Base-by-base conservation (phyloP, 2,888 invertebrate species). In the Allacma fusca region DNA sequence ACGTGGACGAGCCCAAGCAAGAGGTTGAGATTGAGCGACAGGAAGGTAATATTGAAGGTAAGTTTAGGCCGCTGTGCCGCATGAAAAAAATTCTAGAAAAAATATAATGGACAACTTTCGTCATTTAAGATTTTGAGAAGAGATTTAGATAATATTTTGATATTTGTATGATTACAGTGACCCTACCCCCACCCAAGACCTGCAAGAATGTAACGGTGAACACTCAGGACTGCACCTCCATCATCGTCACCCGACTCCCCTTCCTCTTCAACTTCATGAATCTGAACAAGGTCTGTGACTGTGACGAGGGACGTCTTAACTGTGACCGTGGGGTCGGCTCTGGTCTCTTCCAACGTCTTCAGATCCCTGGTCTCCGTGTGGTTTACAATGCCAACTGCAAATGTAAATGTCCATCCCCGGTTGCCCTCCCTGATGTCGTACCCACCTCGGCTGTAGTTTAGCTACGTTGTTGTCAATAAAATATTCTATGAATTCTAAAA, bases 351-450 rank as follows among this genome's bases (percentile, higher is more conserved):
- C 62, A 77, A 24, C 43, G 76, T 23, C 26, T 77, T 21, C 76
- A 77, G 70, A 77, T 77, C 50, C 76, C 76, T n/a, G 76, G 34
- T 1, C 40, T 77, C 5, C 71, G 76, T 13, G 16, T 65, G 19
- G 76, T 77, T 62, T 77, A 77, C 76, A 77, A 77, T 65, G 12
- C 65, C 23, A 77, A 77, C 28, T 77, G 76, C 71, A 77, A 77
- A 44, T 77, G 76, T 23, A 77, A 77, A 44, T 77, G 76, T 50
- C 76, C 71, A 5, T 1, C 71, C n/a, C 43, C 34, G 13, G 26
- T 74, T 34, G 62, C 34, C 19, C n/a, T 74, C 40, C 29, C 57
- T 1, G 40, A 19, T 1, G 71, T 24, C 1, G 26, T 26, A 12
- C 57, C 50, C 5, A 59, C 71, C n/a, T 43, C 73, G 12, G n/a